Conservation (phyloP, 64 coral and sea anemone species). For the Stichodactyla helianthus region DNA sequence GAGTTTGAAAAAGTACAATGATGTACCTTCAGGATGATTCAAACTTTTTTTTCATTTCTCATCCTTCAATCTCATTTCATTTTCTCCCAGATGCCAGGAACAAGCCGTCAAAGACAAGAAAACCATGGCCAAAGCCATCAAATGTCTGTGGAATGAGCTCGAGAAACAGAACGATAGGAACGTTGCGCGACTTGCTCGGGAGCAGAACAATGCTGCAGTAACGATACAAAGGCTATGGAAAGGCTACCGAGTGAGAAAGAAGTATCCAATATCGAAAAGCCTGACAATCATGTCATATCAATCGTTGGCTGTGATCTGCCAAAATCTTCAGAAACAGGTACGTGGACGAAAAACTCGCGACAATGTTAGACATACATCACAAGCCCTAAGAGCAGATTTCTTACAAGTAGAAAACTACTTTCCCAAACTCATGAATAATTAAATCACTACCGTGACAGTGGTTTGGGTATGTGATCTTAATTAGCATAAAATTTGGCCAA, state of each 20-base stretch:
- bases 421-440: too few relatives aligned
- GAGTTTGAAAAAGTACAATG: too few relatives aligned
- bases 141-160: slow-evolving; percentile 4
- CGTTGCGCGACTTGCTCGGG: too few relatives aligned
- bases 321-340: slow-evolving; percentile 13
- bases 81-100: slow-evolving; percentile 5
- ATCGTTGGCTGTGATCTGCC: background rate
- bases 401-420: too few relatives aligned
- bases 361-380: too few relatives aligned
- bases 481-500: too few relatives aligned
- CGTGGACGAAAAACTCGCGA: background rate
- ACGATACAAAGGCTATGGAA: background rate
- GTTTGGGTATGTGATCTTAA: too few relatives aligned
- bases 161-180: slow-evolving; percentile 16
- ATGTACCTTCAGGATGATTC: background rate
- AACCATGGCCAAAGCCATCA: slow-evolving; percentile 17
- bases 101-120: background rate
- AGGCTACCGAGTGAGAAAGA: slow-evolving; percentile 7
- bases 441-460: too few relatives aligned
- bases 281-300: background rate
- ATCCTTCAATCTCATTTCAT: background rate
- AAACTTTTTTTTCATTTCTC: background rate
- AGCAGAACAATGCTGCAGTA: slow-evolving; percentile 1
- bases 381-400: too few relatives aligned
- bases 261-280: background rate